These are phyloP conservation scores for Uloborus plumipes DNA, from an alignment of 2,888 invertebrate genomes.

Conservation along the genomic window DNA sequence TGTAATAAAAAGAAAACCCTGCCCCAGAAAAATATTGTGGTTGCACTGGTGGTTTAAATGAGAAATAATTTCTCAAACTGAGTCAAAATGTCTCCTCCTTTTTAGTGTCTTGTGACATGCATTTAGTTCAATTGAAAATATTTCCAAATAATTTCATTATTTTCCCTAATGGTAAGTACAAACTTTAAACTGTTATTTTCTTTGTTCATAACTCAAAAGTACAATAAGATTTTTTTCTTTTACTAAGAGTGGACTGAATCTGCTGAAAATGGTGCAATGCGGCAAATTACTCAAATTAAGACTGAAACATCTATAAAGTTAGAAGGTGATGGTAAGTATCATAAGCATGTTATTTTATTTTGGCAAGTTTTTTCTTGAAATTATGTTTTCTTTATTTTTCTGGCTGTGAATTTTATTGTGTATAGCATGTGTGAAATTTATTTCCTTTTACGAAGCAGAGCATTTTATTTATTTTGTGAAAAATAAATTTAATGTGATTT, in stretches of 20 bases:
- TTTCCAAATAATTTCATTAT: too few relatives aligned
- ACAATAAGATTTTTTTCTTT: background rate
- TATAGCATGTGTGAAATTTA: background rate
- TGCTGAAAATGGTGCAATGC: conserved; percentile 64
- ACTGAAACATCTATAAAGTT: conserved; percentile 63
- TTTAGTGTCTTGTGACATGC: too few relatives aligned
- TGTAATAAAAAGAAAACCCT: too few relatives aligned
- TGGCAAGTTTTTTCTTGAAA: conserved; percentile 3
- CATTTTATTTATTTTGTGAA: background rate
- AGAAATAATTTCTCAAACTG: too few relatives aligned
- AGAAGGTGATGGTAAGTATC: conserved; percentile 61
- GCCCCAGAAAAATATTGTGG: too few relatives aligned
- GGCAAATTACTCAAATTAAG: conserved; percentile 65
- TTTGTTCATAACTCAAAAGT: background rate
- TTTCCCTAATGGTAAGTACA: too few relatives aligned
- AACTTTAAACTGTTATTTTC: too few relatives aligned
- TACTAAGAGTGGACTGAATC: conserved; percentile 66
- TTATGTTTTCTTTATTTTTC: conserved; percentile 2
- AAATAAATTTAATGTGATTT: background rate
- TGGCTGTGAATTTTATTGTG: conserved; percentile 6
- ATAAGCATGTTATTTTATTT: conserved; percentile 36
- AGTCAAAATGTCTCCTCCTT: too few relatives aligned
- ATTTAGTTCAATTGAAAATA: too few relatives aligned
- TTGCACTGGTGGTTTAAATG: too few relatives aligned
- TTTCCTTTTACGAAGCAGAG: background rate